Percentiles rank a stretch among this genome's conserved stretches.
phyloP scores from a whole-genome alignment of 2,888 invertebrate species.

The Tachina grossa region DNA sequence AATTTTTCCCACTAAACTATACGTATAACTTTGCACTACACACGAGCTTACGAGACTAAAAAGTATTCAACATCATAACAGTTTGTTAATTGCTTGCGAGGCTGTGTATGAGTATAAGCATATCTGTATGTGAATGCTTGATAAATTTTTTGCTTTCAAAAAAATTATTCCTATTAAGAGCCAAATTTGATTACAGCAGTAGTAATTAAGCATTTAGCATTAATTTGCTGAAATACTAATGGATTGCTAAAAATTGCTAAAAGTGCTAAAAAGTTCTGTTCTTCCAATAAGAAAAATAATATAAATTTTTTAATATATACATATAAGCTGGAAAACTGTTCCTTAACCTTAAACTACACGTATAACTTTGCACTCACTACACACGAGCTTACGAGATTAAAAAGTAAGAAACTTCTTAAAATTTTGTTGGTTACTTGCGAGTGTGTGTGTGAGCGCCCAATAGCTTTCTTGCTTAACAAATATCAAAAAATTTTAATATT shows the following conservation, averaged over 20 bases:
- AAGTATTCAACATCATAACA: background rate
- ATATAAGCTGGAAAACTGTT: background rate
- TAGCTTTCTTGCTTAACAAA: background rate
- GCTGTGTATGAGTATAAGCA: background rate
- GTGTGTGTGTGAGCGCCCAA: slow-evolving; percentile 18
- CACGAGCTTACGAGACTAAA: background rate
- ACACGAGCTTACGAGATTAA: slow-evolving; percentile 7
- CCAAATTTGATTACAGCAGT: too few species aligned
- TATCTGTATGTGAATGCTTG: too few species aligned
- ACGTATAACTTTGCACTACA: background rate
- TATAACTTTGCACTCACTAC: slow-evolving; percentile 8
- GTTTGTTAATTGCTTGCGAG: background rate
- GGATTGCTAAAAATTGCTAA: background rate
- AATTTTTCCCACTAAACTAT: too few species aligned
- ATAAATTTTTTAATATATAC: background rate
- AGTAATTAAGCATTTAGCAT: too few species aligned
- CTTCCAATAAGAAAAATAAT: background rate
- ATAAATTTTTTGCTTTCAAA: too few species aligned
- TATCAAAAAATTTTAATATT: slow-evolving; percentile 24
- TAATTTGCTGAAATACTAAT: too few species aligned
- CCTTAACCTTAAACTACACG: background rate
- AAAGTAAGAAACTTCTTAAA: slow-evolving; percentile 12
- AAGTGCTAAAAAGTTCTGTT: background rate
- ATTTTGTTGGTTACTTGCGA: slow-evolving; percentile 7
- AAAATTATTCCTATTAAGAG: too few species aligned